A percentile compares a stretch with the other conserved stretches of the same genome.
phyloP scores from a whole-genome alignment of 2,888 invertebrate genomes.

The Brachynemurus nebulosus region DNA sequence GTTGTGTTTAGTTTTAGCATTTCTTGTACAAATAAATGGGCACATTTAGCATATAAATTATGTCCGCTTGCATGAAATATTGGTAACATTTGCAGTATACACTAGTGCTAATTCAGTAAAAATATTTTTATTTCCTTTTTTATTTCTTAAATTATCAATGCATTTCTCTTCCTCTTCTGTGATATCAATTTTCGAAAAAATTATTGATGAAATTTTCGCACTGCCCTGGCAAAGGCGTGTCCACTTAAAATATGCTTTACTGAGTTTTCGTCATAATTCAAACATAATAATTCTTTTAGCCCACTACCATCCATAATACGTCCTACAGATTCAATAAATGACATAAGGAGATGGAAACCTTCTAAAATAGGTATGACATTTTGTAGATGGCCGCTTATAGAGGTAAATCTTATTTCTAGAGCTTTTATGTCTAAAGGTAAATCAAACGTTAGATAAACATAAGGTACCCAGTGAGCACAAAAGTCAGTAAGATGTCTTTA shows the following conservation, averaged over 20 bases:
- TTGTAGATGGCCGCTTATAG: background rate
- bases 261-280: background rate
- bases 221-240: background rate
- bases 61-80: constrained; percentile 1
- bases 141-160: background rate
- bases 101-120: background rate
- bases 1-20: background rate
- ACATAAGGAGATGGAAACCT: background rate
- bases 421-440: background rate
- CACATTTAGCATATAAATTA: background rate
- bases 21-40: background rate
- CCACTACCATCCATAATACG: background rate
- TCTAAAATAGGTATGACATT: background rate
- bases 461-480: too few species aligned
- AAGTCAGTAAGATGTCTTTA: too few species aligned
- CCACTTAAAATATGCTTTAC: background rate
- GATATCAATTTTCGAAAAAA: background rate
- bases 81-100: background rate
- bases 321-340: background rate
- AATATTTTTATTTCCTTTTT: background rate
- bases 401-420: background rate
- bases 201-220: background rate
- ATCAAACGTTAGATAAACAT: background rate
- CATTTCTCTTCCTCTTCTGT: background rate
- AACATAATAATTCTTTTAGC: background rate